Conservation (phyloP, 2,113 vertebrate genomes). For the Peromyscus polionotus region DNA sequence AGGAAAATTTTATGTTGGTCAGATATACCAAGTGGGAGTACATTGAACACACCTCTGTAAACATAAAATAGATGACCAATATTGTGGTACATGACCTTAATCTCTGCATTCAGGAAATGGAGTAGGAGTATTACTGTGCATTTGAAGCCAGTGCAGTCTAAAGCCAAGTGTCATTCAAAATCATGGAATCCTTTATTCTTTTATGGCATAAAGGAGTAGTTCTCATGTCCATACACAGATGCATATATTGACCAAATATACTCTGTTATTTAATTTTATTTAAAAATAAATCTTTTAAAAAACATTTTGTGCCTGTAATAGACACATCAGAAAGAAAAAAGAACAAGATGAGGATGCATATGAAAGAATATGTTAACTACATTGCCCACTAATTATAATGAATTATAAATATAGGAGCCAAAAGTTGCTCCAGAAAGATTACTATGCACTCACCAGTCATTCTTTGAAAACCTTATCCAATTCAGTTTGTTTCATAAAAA, state of each 20-base stretch:
- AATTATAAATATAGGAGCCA: no score
- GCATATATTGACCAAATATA: neutral
- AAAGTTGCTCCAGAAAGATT: no score
- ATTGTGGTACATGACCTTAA: neutral
- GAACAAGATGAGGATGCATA: no score
- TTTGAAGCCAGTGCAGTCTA: neutral
- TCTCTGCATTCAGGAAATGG: neutral
- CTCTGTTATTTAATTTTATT: neutral
- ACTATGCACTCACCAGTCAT: no score
- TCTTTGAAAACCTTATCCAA: no score
- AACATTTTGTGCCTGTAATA: neutral
- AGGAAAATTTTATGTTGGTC: neutral
- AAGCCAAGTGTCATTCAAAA: neutral
- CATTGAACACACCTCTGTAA: neutral
- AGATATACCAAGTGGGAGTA: neutral
- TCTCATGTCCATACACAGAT: neutral
- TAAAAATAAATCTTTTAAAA: neutral
- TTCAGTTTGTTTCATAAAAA: no score
- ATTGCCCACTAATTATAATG: no score
- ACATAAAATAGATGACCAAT: neutral
- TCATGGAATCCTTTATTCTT: accelerated
- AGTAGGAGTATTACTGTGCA: neutral
- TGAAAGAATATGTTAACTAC: neutral
- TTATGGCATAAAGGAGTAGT: neutral
- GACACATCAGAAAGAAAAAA: neutral